Evolutionary conservation across 2,113 vertebrate genomes (phyloP).

Genomic region (Megatriorchis doriae): DNA sequence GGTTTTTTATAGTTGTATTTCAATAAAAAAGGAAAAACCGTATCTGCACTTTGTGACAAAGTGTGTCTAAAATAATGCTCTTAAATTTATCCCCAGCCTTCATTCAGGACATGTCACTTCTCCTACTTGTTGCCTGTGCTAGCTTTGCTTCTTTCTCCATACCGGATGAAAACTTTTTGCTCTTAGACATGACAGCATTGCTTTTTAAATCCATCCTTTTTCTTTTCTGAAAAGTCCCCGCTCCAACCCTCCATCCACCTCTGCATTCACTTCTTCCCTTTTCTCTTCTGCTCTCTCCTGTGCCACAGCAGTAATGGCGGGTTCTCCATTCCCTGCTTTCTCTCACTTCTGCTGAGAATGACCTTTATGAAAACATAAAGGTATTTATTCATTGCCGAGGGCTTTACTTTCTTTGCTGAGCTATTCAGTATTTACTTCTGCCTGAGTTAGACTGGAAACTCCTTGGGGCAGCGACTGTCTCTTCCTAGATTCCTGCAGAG

Average conservation of each 20-base stretch:
- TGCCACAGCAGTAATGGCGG: background rate
- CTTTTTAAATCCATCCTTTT: background rate
- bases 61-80: background rate
- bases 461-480: background rate
- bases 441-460: background rate
- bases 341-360: background rate
- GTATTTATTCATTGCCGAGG: background rate
- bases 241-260: background rate
- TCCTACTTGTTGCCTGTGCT: background rate
- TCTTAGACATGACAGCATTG: background rate
- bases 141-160: background rate
- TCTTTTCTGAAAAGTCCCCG: background rate
- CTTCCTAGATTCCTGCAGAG: background rate
- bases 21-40: background rate
- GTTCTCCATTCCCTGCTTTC: background rate
- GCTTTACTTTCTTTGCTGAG: slow-evolving; percentile 2
- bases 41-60: background rate
- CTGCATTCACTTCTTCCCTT: background rate
- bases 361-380: background rate
- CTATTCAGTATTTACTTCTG: background rate
- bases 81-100: background rate
- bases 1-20: background rate
- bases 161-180: background rate
- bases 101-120: background rate
- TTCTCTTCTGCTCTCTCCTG: background rate